These are phyloP conservation scores for Diloba caeruleocephala DNA, from an alignment of 2,888 invertebrate species.

Conservation along the genomic window DNA sequence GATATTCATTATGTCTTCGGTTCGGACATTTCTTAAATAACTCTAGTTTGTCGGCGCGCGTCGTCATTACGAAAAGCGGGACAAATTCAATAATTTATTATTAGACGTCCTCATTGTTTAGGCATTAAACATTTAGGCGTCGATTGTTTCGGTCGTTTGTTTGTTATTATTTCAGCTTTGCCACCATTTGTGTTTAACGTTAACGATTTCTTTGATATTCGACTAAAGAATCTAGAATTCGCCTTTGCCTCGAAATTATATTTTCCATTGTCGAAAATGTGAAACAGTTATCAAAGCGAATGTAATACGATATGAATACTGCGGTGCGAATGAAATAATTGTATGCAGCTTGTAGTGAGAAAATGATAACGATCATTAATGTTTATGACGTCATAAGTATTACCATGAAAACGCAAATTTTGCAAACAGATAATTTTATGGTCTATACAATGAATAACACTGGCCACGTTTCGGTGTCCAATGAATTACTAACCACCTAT, in stretches of 20 bases:
- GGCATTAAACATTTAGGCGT: constrained; percentile 54
- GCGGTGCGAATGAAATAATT: constrained; percentile 5
- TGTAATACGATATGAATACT: constrained; percentile 49
- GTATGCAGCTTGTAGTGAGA: constrained; percentile 42
- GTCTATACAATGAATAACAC: constrained; percentile 29
- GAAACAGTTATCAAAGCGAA: constrained; percentile 32
- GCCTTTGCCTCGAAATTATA: constrained; percentile 34
- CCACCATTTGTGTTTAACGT: constrained; percentile 54
- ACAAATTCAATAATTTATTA: constrained; percentile 48
- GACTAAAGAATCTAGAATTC: constrained; percentile 62
- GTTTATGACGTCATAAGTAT: constrained; percentile 45
- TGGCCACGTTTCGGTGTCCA: constrained; percentile 38
- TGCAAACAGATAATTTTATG: constrained; percentile 41
- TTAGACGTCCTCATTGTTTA: constrained; percentile 56
- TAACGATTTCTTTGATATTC: constrained; percentile 69
- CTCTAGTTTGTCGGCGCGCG: constrained; percentile 16
- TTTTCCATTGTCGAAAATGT: constrained; percentile 49
- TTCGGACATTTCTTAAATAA: constrained; percentile 21
- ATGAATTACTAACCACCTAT: constrained; percentile 25
- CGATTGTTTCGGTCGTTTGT: constrained; percentile 54
- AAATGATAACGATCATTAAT: constrained; percentile 48
- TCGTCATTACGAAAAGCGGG: constrained; percentile 28
- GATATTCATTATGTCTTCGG: not conserved
- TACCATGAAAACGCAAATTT: constrained; percentile 40
- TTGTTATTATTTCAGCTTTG: constrained; percentile 58